Conservation (phyloP, 2,888 invertebrate species). For the Diaprepes abbreviatus region DNA sequence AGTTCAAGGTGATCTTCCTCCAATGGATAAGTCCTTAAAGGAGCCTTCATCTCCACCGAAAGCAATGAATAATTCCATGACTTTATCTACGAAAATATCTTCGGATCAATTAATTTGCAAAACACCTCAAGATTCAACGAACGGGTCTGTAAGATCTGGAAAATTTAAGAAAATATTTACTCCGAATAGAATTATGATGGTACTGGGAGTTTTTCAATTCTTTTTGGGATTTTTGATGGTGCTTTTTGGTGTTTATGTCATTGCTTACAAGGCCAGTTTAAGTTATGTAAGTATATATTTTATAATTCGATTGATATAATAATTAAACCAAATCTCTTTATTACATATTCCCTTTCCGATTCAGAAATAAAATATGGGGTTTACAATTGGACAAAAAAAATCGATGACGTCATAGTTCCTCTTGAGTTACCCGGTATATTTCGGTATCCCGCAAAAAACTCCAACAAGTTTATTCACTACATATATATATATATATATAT, state of each 20-base stretch:
- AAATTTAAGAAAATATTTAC: conserved; percentile 25
- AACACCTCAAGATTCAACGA: conserved; percentile 66
- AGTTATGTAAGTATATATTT: conserved; percentile 61
- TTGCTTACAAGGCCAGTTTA: conserved; percentile 74
- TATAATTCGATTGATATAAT: too few species aligned
- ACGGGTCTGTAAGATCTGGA: conserved; percentile 53
- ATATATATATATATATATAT: too few species aligned
- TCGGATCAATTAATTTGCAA: conserved; percentile 74
- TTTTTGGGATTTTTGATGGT: conserved; percentile 75
- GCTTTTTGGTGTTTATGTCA: conserved; percentile 75
- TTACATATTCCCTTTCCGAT: too few species aligned
- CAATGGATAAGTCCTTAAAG: conserved; percentile 7
- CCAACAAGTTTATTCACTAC: too few species aligned
- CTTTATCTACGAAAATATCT: conserved; percentile 65
- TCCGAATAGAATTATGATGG: conserved; percentile 65
- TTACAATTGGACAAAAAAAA: too few species aligned
- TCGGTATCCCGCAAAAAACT: too few species aligned
- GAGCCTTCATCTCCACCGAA: conserved; percentile 1
- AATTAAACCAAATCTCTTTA: too few species aligned
- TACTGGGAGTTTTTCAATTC: conserved; percentile 74
- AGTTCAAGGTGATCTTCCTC: conserved; percentile 29
- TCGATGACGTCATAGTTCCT: too few species aligned
- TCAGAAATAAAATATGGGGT: too few species aligned
- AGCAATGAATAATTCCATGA: conserved; percentile 52
- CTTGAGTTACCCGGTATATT: too few species aligned